phyloP scores from a whole-genome alignment of 2,888 invertebrate species.

The Halocaridina rubra region DNA sequence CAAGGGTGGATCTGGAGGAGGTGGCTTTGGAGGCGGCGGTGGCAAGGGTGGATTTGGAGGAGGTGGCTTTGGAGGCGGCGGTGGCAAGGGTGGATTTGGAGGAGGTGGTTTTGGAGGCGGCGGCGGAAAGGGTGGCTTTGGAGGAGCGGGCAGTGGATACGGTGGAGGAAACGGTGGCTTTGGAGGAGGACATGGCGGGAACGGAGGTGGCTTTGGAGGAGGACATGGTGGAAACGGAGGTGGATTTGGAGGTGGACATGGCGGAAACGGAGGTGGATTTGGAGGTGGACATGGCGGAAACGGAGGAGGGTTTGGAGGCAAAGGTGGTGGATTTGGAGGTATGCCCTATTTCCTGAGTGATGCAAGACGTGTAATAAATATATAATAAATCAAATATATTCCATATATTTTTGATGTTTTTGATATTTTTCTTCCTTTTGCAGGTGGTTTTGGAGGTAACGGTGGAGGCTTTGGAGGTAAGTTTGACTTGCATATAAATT shows the following conservation, averaged over 20 bases:
- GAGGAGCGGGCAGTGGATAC: background rate
- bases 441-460: too few species aligned
- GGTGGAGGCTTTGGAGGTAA: too few species aligned
- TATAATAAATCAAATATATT: too few species aligned
- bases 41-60: background rate
- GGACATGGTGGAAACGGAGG: background rate
- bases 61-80: background rate
- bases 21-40: background rate
- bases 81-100: background rate
- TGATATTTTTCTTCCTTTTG: too few species aligned
- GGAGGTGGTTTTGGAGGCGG: background rate
- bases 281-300: background rate
- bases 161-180: background rate
- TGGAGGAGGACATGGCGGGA: background rate
- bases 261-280: background rate
- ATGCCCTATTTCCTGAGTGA: too few species aligned
- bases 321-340: too few species aligned
- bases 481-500: too few species aligned
- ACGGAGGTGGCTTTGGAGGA: background rate
- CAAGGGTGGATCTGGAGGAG: background rate
- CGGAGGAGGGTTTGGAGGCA: background rate
- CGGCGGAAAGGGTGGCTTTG: background rate
- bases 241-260: background rate
- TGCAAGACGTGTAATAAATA: too few species aligned
- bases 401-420: too few species aligned